Evolutionary conservation across 2,888 invertebrate genomes (phyloP).

Genomic region (Hydroisotoma schaefferi): DNA sequence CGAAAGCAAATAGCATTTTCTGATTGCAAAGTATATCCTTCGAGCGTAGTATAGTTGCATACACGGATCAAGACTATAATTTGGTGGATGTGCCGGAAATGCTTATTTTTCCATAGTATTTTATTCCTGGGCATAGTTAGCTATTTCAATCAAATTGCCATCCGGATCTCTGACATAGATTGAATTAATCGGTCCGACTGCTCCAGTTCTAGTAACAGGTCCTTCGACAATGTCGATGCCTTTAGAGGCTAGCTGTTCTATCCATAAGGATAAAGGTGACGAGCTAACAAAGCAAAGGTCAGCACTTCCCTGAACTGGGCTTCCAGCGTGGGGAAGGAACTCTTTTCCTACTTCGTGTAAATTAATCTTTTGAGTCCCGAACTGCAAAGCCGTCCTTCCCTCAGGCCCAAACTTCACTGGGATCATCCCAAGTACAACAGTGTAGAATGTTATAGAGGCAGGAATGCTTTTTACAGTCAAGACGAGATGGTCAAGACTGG

Average conservation of each 20-base stretch:
- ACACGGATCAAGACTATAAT: too few species aligned
- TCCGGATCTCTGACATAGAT: slow-evolving; percentile 39
- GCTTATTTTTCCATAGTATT: slow-evolving; percentile 1
- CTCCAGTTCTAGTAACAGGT: slow-evolving; percentile 37
- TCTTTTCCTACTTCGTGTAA: slow-evolving; percentile 27
- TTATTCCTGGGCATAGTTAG: slow-evolving; percentile 16
- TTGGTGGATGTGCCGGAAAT: too few species aligned
- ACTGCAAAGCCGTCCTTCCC: slow-evolving; percentile 27
- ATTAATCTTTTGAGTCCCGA: slow-evolving; percentile 34
- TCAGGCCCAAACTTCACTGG: slow-evolving; percentile 20
- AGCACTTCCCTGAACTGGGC: slow-evolving; percentile 30
- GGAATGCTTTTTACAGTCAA: slow-evolving; percentile 27
- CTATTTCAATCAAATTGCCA: slow-evolving; percentile 36
- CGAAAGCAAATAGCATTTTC: too few species aligned
- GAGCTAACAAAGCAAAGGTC: slow-evolving; percentile 33
- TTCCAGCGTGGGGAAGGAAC: slow-evolving; percentile 30
- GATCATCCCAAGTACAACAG: slow-evolving; percentile 26
- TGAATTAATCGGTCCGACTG: slow-evolving; percentile 32
- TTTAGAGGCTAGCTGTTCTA: slow-evolving; percentile 11
- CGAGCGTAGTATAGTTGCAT: too few species aligned
- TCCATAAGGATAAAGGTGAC: slow-evolving; percentile 24
- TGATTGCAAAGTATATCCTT: too few species aligned
- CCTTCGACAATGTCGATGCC: slow-evolving; percentile 27
- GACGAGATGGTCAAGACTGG: slow-evolving; percentile 29
- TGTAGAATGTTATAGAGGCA: slow-evolving; percentile 26